Evolutionary conservation across 2,888 invertebrate genomes (phyloP), one percentile per base, ranked within the genome.

Genomic region (Amphipyra tragopoginis): DNA sequence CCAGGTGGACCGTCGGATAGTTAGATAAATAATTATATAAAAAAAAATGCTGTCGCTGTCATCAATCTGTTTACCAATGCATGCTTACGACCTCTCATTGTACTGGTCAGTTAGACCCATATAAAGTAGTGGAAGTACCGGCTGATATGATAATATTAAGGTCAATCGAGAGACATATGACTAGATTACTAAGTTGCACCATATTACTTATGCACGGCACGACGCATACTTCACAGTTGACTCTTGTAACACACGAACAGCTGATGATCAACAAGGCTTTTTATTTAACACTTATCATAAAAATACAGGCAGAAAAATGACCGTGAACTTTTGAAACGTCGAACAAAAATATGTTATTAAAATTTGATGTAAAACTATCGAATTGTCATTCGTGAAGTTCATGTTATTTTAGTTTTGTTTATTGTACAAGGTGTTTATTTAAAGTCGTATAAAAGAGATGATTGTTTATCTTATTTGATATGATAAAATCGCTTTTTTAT

Each of bases 341-440:
- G 10, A 10, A 55, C 43, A 60, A 36, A 72, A 66, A 66, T 72
- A 72, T 50, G 6, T 60, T 53, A 62, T 70, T 61, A 39, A 45
- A 63, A 54, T 60, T 59, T 34, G 13, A 72, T 72, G 61, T 52
- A 45, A 44, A 60, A 61, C 39, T 42, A 69, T 58, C 8, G 49
- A 40, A 60, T 48, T 59, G n/a, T 53, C 34, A 42, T 55, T 11
- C n/a, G 13, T 26, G 39, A 66, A 40, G 48, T 21, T 52, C 7
- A 21, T 55, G 39, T 61, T 44, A 43, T 44, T 34, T 34, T 4
- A 34, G n/a, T 15, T 14, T 61, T 53, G 29, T 59, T 69, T 70
- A 72, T 52, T 42, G 47, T 39, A 39, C 44, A 61, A 70, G 68
- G 67, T 70, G 69, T 60, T 26, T 42, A 8, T 26, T 34, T 29